Base-by-base conservation (phyloP, 2,113 vertebrate genomes). In the Turnix velox region DNA sequence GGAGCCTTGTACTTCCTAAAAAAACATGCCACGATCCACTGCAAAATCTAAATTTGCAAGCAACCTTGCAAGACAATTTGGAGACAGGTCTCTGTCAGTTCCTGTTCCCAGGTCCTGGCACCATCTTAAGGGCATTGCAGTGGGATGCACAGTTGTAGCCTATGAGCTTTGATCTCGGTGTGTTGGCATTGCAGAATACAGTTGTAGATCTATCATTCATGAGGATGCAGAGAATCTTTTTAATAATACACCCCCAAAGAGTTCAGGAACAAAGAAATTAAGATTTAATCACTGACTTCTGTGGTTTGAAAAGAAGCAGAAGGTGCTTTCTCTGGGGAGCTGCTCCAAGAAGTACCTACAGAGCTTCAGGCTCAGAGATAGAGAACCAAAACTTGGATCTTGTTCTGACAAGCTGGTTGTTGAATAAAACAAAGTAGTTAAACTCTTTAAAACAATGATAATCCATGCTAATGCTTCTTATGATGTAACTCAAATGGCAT, bases 191-290 rank as follows among this genome's bases (percentile, higher is more conserved):
- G 37, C 12, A 45, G 14, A 55, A 37, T 46, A 13, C 27, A 30
- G n/a, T 23, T n/a, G 35, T 3, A 14, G n/a, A 45, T 23, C 19
- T 24, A 14, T 27, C 40, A 12, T 30, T 80, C 16, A 37, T 6
- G 23, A 76, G 22, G 7, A 5, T 25, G 7, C 28, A 86, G 25
- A 75, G n/a, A 45, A 4, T 48, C 10, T 37, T 43, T 75, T 54
- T 67, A 43, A 28, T 46, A 62, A 46, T 4, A 79, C 42, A 49
- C 1, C 1, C 20, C 13, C 0, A 1, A 28, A 8, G 23, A 43
- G 3, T 0, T 54, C n/a, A 86, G 67, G 46, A 83, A 91, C 74
- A 15, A 8, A 49, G 18, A 65, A 79, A 35, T 25, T 20, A 54
- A 51, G 10, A 48, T 40, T 49, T 75, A 65, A 67, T 71, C 28